A percentile compares a stretch with the other conserved stretches of the same genome.
These are phyloP conservation scores for Lymantria monacha DNA, from an alignment of 2,888 invertebrate genomes.

Conservation along the genomic window DNA sequence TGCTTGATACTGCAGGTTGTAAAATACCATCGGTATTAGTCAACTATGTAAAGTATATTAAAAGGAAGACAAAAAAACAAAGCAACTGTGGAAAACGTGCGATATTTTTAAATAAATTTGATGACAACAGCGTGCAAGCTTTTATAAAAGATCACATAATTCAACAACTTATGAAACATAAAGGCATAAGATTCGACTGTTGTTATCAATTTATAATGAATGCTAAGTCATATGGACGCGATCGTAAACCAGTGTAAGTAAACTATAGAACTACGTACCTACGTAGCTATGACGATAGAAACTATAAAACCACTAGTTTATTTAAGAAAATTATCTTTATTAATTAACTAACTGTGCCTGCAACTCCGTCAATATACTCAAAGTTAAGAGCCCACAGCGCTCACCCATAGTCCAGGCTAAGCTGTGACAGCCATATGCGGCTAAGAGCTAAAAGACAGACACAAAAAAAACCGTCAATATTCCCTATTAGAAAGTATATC, in stretches of 20 bases:
- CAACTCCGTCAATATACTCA: too few species aligned
- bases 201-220: constrained; percentile 55
- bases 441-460: too few species aligned
- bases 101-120: constrained; percentile 53
- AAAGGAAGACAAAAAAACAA: constrained; percentile 21
- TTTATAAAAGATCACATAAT: constrained; percentile 46
- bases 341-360: too few species aligned
- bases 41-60: constrained; percentile 39
- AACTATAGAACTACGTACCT: too few species aligned
- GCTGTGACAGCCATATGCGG: too few species aligned
- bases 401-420: too few species aligned
- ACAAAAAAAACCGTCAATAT: too few species aligned
- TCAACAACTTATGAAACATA: constrained; percentile 41
- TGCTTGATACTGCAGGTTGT: constrained; percentile 60
- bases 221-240: constrained; percentile 26
- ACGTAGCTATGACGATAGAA: too few species aligned
- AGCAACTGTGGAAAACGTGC: constrained; percentile 55
- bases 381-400: too few species aligned
- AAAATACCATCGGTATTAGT: constrained; percentile 55
- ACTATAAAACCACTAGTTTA: too few species aligned
- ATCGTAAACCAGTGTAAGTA: constrained; percentile 23
- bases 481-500: too few species aligned
- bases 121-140: constrained; percentile 43
- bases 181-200: constrained; percentile 46
- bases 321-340: too few species aligned